phyloP scores from a whole-genome alignment of 2,797 vertebrate genomes.

The Cossypha niveicapilla region DNA sequence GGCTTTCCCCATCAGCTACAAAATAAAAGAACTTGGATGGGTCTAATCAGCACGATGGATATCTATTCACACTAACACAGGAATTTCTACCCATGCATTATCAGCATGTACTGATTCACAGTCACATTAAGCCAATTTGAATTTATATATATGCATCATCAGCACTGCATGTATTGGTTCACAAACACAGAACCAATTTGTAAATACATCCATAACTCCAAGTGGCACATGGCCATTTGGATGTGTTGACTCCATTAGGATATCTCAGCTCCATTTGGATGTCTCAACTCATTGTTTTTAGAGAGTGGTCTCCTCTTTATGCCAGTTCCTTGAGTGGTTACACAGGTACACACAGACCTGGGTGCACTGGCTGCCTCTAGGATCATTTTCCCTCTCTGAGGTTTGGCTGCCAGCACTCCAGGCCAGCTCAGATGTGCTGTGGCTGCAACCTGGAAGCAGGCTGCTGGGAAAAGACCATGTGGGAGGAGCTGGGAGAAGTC shows the following conservation, averaged over 20 bases:
- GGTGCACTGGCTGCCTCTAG: neutral
- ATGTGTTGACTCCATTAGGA: neutral
- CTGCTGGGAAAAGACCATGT: neutral
- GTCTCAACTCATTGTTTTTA: rapidly evolving
- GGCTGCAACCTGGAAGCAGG: neutral
- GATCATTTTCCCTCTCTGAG: rapidly evolving
- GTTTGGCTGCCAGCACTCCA: neutral
- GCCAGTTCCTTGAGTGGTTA: neutral
- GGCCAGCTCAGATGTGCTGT: neutral
- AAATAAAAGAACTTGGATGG: neutral
- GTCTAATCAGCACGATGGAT: neutral
- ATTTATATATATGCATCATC: neutral
- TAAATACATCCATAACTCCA: neutral
- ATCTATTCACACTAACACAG: neutral
- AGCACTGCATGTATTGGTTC: neutral
- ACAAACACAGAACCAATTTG: neutral
- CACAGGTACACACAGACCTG: neutral
- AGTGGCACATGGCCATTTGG: neutral
- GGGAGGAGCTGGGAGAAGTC: neutral
- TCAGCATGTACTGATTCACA: neutral
- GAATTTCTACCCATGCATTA: neutral
- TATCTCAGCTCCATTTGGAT: neutral
- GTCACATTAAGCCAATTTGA: neutral
- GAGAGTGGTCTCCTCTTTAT: neutral
- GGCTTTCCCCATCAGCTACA: neutral